Percentiles rank a stretch among this genome's conserved stretches.
Conservation (phyloP, 53 echinoderm and acorn worm species). For the Pentamera pediparva region DNA sequence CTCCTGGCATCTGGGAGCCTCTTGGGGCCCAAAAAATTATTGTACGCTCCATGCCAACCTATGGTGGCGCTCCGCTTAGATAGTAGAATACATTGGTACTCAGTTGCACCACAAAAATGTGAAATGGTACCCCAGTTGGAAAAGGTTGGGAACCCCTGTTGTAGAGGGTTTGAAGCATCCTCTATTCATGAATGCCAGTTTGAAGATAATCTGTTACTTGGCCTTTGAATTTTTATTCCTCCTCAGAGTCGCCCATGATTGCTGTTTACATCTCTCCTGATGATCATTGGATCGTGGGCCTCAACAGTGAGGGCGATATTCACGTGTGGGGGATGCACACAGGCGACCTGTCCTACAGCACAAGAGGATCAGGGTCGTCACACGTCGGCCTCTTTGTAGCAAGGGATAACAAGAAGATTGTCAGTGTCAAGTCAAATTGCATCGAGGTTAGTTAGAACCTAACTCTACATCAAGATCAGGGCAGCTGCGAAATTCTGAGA, state of each 20-base stretch:
- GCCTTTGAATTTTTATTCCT: neutral
- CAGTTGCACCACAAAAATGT: neutral
- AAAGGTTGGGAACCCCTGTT: too few species aligned
- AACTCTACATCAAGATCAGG: too few species aligned
- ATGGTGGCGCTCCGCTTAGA: too few species aligned
- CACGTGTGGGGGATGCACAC: slow-evolving; percentile 53
- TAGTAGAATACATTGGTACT: too few species aligned
- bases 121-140: too few species aligned
- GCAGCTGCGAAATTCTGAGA: too few species aligned
- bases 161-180: too few species aligned
- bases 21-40: too few species aligned
- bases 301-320: slow-evolving; percentile 28
- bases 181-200: too few species aligned
- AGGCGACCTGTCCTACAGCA: slow-evolving; percentile 47
- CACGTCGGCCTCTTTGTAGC: slow-evolving; percentile 4
- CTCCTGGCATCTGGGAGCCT: too few species aligned
- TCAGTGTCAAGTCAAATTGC: neutral
- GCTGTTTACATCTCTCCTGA: slow-evolving; percentile 35
- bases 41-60: too few species aligned
- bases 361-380: neutral
- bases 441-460: neutral
- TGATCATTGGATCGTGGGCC: slow-evolving; percentile 44
- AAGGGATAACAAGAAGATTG: slow-evolving; percentile 7
- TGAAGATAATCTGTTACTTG: neutral
- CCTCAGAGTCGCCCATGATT: neutral